Base-by-base conservation (phyloP, 2,113 vertebrate genomes). In the Jaculus jaculus region DNA sequence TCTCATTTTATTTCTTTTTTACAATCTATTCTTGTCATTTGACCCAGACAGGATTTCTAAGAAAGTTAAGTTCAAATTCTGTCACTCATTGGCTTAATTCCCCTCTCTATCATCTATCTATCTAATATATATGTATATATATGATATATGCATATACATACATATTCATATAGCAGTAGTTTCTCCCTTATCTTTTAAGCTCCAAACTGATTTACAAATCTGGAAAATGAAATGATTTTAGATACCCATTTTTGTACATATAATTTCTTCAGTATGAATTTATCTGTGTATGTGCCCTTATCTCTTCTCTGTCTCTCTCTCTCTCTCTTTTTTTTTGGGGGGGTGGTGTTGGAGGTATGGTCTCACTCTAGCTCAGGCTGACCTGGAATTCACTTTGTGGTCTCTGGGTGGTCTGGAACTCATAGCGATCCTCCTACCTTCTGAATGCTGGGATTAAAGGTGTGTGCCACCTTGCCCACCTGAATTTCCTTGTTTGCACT, bases 11-110 rank as follows among this genome's bases (percentile, higher is more conserved):
- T 2, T 72, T 60, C 16, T n/a, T 81, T 81, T 74, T 60, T 39
- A 3, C 5, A 47, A 47, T 47, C 5, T 61, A 16, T 84, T 78
- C 30, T 28, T 71, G 2, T 73, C 17, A 58, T 34, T 93, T 42
- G 7, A 82, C 11, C 3, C 37, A 89, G 34, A 87, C 7, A 92
- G 81, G 20, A 34, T 82, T 81, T 86, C 66, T 89, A 58, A 39
- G 3, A 60, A 7, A 23, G 93, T 39, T 6, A 83, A 69, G 90
- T 17, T 90, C n/a, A 91, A 87, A 13, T 69, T 4, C 8, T 34
- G 0, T 47, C 24, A 68, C 13, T 72, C 23, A 34, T 21, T 34
- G 18, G 0, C 2, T 86, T 83, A 78, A 79, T 51, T 58, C 15
- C 16, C 81, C 75, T 79, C 21, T 47, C 42, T 47, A 47, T 47